Conservation (phyloP, 1,140 invertebrate species). For the Philopotamus ludificatus region DNA sequence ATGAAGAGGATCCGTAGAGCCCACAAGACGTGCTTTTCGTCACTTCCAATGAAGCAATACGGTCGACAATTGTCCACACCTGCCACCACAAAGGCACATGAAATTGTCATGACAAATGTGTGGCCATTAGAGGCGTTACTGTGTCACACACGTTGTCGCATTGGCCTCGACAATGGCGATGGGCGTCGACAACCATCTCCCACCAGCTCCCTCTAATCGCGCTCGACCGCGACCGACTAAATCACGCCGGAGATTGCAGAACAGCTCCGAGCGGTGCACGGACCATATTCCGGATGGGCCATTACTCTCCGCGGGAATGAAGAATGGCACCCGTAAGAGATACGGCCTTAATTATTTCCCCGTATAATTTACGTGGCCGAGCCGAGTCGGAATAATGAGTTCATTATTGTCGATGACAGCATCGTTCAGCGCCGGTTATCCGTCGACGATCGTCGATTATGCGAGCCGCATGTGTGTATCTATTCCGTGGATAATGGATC, state of each 20-base stretch:
- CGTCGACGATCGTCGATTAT: no score
- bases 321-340: neutral
- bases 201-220: neutral
- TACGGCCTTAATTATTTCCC: neutral
- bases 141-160: slow-evolving; percentile 23
- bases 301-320: neutral
- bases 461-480: no score
- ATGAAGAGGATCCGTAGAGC: no score
- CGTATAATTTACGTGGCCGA: neutral
- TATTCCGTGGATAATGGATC: no score
- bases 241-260: neutral
- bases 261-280: neutral
- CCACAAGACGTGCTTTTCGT: no score
- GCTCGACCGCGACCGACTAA: neutral
- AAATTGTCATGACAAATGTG: neutral
- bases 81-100: neutral
- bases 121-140: slow-evolving; percentile 24
- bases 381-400: no score
- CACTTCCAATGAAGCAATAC: no score
- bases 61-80: neutral
- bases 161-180: slow-evolving; percentile 20
- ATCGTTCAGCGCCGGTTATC: no score
- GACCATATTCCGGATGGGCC: neutral
- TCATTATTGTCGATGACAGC: no score
- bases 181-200: slow-evolving; percentile 15